phyloP scores from a whole-genome alignment of 2,797 vertebrate species.

The Muscicapa striata region DNA sequence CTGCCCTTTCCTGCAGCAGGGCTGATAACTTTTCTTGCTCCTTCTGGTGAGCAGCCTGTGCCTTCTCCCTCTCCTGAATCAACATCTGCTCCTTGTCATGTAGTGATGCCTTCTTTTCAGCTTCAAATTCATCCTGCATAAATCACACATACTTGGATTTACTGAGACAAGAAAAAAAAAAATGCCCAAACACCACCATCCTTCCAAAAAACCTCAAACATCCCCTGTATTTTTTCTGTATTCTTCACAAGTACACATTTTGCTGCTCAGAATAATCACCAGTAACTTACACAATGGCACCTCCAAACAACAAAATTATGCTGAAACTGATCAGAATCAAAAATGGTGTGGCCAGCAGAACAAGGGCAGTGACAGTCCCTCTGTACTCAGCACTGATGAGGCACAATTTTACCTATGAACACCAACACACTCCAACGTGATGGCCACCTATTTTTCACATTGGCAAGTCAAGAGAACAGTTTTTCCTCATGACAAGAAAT shows the following conservation, averaged over 20 bases:
- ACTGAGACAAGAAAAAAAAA: not conserved
- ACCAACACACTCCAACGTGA: not conserved
- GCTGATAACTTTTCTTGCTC: conserved; percentile 79
- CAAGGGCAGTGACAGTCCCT: not conserved
- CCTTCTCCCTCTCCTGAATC: conserved; percentile 69
- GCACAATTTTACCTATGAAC: not conserved
- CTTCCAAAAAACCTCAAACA: not conserved
- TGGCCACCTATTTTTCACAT: not conserved
- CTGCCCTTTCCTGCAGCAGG: conserved; percentile 82
- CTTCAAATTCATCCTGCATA: conserved; percentile 81
- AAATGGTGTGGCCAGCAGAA: not conserved
- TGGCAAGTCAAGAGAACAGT: not conserved
- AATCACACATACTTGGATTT: not conserved
- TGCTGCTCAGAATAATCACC: not conserved
- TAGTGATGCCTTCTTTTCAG: conserved; percentile 75
- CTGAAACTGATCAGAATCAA: not conserved
- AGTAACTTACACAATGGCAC: not conserved
- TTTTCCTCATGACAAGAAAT: not conserved
- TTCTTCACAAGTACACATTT: not conserved
- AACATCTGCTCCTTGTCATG: conserved; percentile 67
- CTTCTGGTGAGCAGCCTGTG: conserved; percentile 68
- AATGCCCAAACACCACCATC: not conserved
- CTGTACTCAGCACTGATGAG: not conserved
- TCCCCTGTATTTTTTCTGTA: fast-evolving
- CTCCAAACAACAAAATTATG: not conserved